Evolutionary conservation across 2,797 vertebrate genomes (phyloP).

Genomic region (Amniataba percoides): DNA sequence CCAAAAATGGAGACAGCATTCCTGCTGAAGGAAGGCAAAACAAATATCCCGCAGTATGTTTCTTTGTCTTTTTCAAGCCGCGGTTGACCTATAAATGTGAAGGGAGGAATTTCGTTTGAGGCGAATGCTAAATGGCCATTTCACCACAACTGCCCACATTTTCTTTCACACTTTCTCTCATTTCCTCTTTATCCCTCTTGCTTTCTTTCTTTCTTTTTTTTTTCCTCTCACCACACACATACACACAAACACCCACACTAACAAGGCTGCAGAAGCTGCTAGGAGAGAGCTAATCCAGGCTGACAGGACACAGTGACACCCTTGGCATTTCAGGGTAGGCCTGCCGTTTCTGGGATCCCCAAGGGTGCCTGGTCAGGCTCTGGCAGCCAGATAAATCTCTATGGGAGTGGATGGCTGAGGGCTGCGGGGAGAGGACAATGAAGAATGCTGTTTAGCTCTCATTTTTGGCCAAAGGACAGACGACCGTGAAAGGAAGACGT

Average conservation of each 20-base stretch:
- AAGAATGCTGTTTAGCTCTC: slow-evolving; percentile 63
- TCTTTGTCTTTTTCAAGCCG: slow-evolving; percentile 21
- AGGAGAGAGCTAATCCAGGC: slow-evolving; percentile 78
- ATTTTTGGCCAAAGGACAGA: slow-evolving; percentile 45
- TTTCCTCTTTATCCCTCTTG: slow-evolving; percentile 37
- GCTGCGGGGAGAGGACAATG: slow-evolving; percentile 53
- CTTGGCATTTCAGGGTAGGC: slow-evolving; percentile 84
- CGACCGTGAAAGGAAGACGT: slow-evolving; percentile 45
- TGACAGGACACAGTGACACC: slow-evolving; percentile 84
- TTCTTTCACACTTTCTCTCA: slow-evolving; percentile 50
- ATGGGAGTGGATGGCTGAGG: slow-evolving; percentile 56
- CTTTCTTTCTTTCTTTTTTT: slow-evolving; percentile 48
- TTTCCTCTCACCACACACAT: slow-evolving; percentile 48
- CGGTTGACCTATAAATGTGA: slow-evolving; percentile 56
- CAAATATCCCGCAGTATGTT: slow-evolving; percentile 7
- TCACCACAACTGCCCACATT: slow-evolving; percentile 39
- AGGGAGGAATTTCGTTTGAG: slow-evolving; percentile 37
- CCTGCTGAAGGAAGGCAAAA: slow-evolving; percentile 18
- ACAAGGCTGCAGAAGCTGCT: slow-evolving; percentile 73
- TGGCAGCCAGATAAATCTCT: slow-evolving; percentile 73
- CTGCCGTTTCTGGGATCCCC: slow-evolving; percentile 72
- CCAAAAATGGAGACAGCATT: slow-evolving; percentile 19
- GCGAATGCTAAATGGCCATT: slow-evolving; percentile 47
- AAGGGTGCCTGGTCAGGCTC: slow-evolving; percentile 73
- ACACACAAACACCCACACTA: slow-evolving; percentile 65